Conservation (phyloP, 2,888 invertebrate genomes). For the Mythimna impura region DNA sequence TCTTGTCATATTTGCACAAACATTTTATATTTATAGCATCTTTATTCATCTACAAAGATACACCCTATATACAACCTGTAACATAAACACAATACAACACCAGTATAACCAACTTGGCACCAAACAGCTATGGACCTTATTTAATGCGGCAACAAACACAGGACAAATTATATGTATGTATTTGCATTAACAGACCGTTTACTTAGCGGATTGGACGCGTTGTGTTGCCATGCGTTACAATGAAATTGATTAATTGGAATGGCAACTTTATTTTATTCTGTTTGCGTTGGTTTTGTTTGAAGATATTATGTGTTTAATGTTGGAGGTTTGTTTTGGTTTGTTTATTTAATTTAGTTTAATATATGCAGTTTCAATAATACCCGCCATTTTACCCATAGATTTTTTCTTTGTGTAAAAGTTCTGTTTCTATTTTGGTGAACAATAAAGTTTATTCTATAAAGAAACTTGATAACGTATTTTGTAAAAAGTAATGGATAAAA, state of each 20-base stretch:
- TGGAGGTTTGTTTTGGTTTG: neutral
- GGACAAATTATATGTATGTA: conserved; percentile 43
- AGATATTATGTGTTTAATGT: neutral
- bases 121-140: conserved; percentile 39
- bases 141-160: conserved; percentile 32
- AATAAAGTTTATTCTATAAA: too few species aligned
- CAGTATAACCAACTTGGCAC: conserved; percentile 17
- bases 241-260: conserved; percentile 50
- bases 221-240: conserved; percentile 26
- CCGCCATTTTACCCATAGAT: too few species aligned
- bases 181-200: conserved; percentile 56
- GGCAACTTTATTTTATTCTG: conserved; percentile 33
- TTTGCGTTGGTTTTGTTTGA: neutral
- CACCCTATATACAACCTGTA: neutral
- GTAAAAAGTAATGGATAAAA: neutral
- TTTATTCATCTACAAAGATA: neutral
- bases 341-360: neutral
- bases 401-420: too few species aligned
- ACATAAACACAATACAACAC: neutral
- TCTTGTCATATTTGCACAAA: too few species aligned
- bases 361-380: neutral
- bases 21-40: neutral
- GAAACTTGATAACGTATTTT: too few species aligned
- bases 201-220: conserved; percentile 56
- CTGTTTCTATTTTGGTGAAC: too few species aligned